A percentile compares a stretch with the other conserved stretches of the same genome.
Conservation (phyloP, 64 coral and sea anemone species). For the Acropora yongei region DNA sequence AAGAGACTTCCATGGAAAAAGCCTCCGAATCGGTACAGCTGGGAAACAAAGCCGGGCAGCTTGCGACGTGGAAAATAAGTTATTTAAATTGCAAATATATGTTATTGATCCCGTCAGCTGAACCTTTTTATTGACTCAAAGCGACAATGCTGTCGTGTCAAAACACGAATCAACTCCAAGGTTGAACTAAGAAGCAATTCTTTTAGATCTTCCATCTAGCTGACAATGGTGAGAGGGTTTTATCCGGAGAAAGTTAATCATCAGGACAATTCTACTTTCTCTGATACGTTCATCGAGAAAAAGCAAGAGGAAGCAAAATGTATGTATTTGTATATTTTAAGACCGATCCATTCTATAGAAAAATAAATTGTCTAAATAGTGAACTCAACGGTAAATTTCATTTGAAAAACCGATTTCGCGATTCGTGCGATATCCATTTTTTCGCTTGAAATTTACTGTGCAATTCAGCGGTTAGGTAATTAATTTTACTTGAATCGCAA, state of each 20-base stretch:
- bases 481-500: too few species aligned
- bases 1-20: not conserved
- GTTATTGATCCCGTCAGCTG: constrained; percentile 14
- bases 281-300: not conserved
- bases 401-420: too few species aligned
- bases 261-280: not conserved
- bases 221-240: constrained; percentile 37
- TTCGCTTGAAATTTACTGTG: too few species aligned
- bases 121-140: not conserved
- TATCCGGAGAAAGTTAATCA: not conserved
- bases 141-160: not conserved
- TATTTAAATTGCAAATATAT: constrained; percentile 50
- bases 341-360: not conserved
- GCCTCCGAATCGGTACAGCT: not conserved
- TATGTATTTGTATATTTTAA: constrained; percentile 3
- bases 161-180: not conserved
- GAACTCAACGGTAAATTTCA: too few species aligned
- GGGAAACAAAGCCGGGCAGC: not conserved
- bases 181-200: not conserved
- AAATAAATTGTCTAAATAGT: too few species aligned
- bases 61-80: constrained; percentile 18
- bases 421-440: too few species aligned
- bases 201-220: not conserved
- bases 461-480: too few species aligned
- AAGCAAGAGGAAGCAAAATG: not conserved